Conservation (phyloP, 2,113 vertebrate species). For the Acanthochromis polyacanthus region DNA sequence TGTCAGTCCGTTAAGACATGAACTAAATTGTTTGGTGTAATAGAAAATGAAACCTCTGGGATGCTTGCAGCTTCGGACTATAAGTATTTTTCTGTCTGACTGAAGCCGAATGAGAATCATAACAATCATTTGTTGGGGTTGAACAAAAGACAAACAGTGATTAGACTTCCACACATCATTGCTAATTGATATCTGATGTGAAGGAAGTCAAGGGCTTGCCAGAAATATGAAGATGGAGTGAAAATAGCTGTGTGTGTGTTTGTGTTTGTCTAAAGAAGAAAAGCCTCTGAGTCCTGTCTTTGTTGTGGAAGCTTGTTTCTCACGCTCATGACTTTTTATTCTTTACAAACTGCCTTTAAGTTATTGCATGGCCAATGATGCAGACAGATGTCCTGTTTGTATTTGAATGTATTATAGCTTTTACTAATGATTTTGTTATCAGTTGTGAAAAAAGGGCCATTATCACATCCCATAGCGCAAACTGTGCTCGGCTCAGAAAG, state of each 20-base stretch:
- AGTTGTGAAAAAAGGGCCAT: too few relatives aligned
- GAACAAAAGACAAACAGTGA: conserved; percentile 30
- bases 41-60: neutral
- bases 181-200: conserved; percentile 60
- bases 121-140: conserved; percentile 44
- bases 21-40: neutral
- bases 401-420: neutral
- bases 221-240: conserved; percentile 37
- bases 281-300: neutral
- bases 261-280: conserved; percentile 32
- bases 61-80: neutral
- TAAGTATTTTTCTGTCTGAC: conserved; percentile 3
- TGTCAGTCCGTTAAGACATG: too few relatives aligned
- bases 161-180: conserved; percentile 40
- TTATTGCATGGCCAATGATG: conserved; percentile 10
- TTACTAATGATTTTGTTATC: too few relatives aligned
- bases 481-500: too few relatives aligned
- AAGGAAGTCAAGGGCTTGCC: conserved; percentile 20
- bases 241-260: conserved; percentile 22
- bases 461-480: too few relatives aligned
- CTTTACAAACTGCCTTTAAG: neutral
- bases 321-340: neutral
- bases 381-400: neutral
- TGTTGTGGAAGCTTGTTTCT: conserved; percentile 23
- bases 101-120: conserved; percentile 39